Percentiles rank a stretch among this genome's conserved stretches.
Evolutionary conservation across 2,113 vertebrate species (phyloP).

Genomic region (Scomber colias): DNA sequence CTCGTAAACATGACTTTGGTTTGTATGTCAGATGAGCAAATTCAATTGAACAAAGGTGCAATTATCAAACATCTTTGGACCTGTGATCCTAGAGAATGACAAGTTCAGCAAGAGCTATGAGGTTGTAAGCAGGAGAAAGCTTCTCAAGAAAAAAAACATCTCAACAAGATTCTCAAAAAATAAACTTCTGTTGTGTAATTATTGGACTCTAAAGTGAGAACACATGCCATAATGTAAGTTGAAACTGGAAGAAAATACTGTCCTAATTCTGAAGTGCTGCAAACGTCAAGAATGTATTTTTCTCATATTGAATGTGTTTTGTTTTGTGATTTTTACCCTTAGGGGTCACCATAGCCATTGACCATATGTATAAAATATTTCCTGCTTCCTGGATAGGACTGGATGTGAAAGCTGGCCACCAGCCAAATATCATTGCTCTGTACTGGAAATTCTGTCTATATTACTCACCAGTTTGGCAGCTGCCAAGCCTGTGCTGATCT

Average conservation of each 20-base stretch:
- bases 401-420: conserved; percentile 10
- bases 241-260: neutral
- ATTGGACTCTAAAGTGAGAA: neutral
- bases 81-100: no score
- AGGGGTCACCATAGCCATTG: conserved; percentile 34
- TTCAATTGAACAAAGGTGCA: neutral
- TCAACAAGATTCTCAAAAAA: no score
- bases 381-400: conserved; percentile 23
- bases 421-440: neutral
- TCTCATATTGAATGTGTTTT: neutral
- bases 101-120: neutral
- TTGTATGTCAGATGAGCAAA: neutral
- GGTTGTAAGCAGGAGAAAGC: neutral
- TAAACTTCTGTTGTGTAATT: neutral
- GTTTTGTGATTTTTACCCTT: conserved; percentile 3
- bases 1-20: neutral
- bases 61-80: neutral
- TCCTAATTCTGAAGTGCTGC: neutral
- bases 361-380: conserved; percentile 27
- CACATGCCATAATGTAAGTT: neutral
- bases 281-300: neutral
- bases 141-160: neutral
- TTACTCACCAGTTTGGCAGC: neutral
- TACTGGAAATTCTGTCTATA: neutral
- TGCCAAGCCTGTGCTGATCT: neutral